Conservation (phyloP, 2,797 vertebrate genomes). For the Novumbra hubbsi region DNA sequence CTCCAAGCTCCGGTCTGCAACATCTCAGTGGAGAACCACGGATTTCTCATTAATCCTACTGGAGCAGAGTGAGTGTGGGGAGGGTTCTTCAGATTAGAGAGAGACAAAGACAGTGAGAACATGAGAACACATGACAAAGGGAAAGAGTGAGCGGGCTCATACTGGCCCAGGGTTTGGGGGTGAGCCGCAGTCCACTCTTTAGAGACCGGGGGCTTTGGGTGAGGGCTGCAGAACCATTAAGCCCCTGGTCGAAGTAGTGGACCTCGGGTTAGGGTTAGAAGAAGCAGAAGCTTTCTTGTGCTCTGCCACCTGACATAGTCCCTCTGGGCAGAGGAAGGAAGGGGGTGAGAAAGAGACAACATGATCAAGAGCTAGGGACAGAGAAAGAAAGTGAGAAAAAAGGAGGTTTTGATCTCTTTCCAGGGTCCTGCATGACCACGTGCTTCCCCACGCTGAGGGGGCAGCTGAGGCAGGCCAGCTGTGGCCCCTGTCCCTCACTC, state of each 20-base stretch:
- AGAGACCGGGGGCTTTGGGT: not conserved
- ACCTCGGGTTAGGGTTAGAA: not conserved
- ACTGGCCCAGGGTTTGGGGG: not conserved
- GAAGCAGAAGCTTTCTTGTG: slow-evolving; percentile 33
- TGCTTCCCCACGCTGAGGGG: not conserved
- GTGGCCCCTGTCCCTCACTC: slow-evolving; percentile 3
- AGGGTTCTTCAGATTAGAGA: too few relatives aligned
- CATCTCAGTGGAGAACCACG: slow-evolving; percentile 50
- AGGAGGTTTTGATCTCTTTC: slow-evolving; percentile 5
- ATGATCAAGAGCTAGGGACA: not conserved
- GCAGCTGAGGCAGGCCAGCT: slow-evolving; percentile 47
- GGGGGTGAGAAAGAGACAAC: not conserved
- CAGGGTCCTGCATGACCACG: slow-evolving; percentile 13
- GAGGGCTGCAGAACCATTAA: not conserved
- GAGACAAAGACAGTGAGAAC: too few relatives aligned
- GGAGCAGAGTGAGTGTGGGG: slow-evolving; percentile 35
- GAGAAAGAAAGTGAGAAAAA: not conserved
- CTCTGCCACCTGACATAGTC: slow-evolving; percentile 15
- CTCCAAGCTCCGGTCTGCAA: slow-evolving; percentile 47
- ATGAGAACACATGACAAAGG: not conserved
- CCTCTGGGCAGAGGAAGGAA: slow-evolving; percentile 25
- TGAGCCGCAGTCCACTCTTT: not conserved
- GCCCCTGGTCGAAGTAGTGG: too few relatives aligned
- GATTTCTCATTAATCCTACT: slow-evolving; percentile 50
- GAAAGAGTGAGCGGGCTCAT: not conserved